Evolutionary conservation across 1,140 invertebrate species (phyloP).

Genomic region (Eumaeus atala): DNA sequence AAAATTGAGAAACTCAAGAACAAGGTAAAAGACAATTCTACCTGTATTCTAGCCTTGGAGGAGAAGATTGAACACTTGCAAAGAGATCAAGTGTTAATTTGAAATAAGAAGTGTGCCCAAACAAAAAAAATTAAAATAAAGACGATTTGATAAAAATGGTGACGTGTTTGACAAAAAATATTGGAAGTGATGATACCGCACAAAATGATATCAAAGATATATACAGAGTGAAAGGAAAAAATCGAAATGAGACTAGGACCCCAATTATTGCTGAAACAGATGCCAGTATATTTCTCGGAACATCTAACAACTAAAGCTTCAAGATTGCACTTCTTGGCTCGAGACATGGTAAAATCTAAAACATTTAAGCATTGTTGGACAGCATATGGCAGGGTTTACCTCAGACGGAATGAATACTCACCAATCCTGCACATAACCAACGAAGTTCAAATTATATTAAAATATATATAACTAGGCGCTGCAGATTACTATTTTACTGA

Average conservation of each 20-base stretch:
- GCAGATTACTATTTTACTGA: neutral
- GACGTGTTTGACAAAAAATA: neutral
- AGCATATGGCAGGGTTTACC: neutral
- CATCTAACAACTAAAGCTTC: conserved; percentile 7
- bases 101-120: conserved; percentile 14
- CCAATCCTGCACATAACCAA: neutral
- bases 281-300: conserved; percentile 1
- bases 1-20: neutral
- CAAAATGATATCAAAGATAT: conserved; percentile 12
- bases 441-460: neutral
- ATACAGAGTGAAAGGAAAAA: conserved; percentile 5
- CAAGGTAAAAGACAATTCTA: conserved; percentile 1
- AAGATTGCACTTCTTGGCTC: conserved; percentile 4
- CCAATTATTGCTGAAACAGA: conserved; percentile 7
- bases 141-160: conserved; percentile 3
- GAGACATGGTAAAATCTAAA: conserved; percentile 1
- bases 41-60: neutral
- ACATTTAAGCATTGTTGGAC: neutral
- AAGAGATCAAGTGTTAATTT: neutral
- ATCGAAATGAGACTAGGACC: neutral
- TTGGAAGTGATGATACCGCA: neutral
- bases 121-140: neutral
- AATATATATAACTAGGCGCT: neutral
- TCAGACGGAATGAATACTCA: neutral
- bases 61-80: conserved; percentile 11